A percentile compares a stretch with the other conserved stretches of the same genome.
These are phyloP conservation scores for Diachrysia chrysitis DNA, from an alignment of 2,888 invertebrate species.

Conservation along the genomic window DNA sequence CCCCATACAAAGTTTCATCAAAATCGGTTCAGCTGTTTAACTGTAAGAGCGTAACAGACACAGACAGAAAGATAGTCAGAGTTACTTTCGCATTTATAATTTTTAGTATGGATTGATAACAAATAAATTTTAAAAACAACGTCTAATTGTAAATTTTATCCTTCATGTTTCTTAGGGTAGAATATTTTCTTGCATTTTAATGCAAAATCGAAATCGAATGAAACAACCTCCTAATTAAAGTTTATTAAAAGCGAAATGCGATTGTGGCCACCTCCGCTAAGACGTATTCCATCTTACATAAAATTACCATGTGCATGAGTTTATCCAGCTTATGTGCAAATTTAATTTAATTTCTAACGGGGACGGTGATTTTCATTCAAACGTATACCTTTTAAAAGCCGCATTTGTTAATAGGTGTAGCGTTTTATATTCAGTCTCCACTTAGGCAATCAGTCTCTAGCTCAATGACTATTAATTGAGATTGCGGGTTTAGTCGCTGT, in stretches of 20 bases:
- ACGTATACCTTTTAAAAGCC: not conserved
- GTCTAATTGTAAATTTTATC: too few relatives aligned
- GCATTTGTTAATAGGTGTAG: not conserved
- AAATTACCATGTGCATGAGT: constrained; percentile 3
- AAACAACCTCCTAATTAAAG: not conserved
- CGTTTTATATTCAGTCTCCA: constrained; percentile 2
- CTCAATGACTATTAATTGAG: constrained; percentile 2
- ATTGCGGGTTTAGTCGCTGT: not conserved
- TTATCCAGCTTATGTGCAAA: not conserved
- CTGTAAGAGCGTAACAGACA: too few relatives aligned
- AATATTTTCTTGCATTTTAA: too few relatives aligned
- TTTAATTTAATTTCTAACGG: not conserved
- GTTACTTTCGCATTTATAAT: too few relatives aligned
- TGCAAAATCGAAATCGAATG: too few relatives aligned
- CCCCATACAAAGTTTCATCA: too few relatives aligned
- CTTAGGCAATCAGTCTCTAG: not conserved
- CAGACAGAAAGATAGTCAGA: too few relatives aligned
- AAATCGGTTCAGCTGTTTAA: too few relatives aligned
- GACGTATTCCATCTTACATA: not conserved
- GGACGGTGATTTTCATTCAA: constrained; percentile 1
- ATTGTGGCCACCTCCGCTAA: not conserved
- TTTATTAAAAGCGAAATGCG: not conserved
- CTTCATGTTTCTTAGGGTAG: not conserved
- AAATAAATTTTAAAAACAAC: too few relatives aligned
- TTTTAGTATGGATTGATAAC: too few relatives aligned